Evolutionary conservation across 2,113 vertebrate species (phyloP).

Genomic region (Atherinomorus stipes): DNA sequence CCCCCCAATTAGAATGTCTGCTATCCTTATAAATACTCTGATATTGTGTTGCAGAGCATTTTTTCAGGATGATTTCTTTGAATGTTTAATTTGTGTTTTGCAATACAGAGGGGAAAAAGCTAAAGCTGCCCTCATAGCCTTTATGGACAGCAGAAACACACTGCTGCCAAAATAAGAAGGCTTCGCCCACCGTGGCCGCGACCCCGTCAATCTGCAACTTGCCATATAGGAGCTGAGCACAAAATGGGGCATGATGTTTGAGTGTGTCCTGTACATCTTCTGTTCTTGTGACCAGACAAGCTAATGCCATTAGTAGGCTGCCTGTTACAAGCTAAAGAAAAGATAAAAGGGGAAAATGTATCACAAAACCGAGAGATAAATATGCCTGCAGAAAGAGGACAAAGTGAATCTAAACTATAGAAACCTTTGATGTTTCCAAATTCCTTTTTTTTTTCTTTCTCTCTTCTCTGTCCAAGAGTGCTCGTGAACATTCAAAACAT

Average conservation of each 20-base stretch:
- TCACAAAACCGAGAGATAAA: too few relatives aligned
- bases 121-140: conserved; percentile 10
- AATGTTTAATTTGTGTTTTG: too few relatives aligned
- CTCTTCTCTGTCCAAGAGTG: too few relatives aligned
- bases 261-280: conserved; percentile 11
- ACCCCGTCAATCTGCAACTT: conserved; percentile 29
- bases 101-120: conserved; percentile 1
- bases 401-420: too few relatives aligned
- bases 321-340: neutral
- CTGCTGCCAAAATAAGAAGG: conserved; percentile 30
- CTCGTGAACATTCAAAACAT: too few relatives aligned
- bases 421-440: too few relatives aligned
- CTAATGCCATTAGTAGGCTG: neutral
- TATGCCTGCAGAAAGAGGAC: too few relatives aligned
- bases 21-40: conserved; percentile 11
- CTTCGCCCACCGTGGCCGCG: neutral
- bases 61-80: conserved; percentile 11
- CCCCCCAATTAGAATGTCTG: conserved; percentile 7
- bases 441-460: too few relatives aligned
- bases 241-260: neutral
- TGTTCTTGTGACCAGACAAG: conserved; percentile 2
- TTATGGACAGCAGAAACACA: neutral
- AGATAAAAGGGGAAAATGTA: neutral
- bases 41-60: conserved; percentile 7
- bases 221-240: neutral